Percentiles rank a stretch among this genome's conserved stretches.
phyloP scores from a whole-genome alignment of 64 coral and sea anemone species.

The Actinia tenebrosa region DNA sequence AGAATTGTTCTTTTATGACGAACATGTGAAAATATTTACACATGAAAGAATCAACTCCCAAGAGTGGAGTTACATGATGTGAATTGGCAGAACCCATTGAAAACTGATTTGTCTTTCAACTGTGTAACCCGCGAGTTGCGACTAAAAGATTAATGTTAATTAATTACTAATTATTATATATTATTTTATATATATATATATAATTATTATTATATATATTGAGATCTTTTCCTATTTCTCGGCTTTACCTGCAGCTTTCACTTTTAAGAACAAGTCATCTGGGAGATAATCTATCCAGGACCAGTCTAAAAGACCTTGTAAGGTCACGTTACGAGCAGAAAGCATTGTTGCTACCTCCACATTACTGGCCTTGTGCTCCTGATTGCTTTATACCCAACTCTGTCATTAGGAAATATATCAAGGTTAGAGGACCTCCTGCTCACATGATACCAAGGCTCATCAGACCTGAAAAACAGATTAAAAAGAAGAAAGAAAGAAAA shows the following conservation, averaged over 20 bases:
- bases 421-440: conserved; percentile 7
- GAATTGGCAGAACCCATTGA: no score
- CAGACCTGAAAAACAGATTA: conserved; percentile 12
- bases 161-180: no score
- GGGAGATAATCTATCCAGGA: not conserved
- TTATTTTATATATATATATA: no score
- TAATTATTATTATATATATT: no score
- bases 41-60: no score
- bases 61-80: no score
- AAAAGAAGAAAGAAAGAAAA: conserved; percentile 13
- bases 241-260: not conserved
- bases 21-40: no score
- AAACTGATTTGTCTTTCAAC: no score
- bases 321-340: conserved; percentile 3
- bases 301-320: not conserved
- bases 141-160: no score
- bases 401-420: conserved; percentile 50
- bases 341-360: conserved; percentile 29
- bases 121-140: no score
- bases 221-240: no score
- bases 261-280: not conserved
- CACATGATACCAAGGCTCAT: conserved; percentile 49
- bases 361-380: conserved; percentile 89
- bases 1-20: no score
- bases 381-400: conserved; percentile 90